phyloP scores from a whole-genome alignment of 2,113 vertebrate species.

The Sigmodon hispidus region DNA sequence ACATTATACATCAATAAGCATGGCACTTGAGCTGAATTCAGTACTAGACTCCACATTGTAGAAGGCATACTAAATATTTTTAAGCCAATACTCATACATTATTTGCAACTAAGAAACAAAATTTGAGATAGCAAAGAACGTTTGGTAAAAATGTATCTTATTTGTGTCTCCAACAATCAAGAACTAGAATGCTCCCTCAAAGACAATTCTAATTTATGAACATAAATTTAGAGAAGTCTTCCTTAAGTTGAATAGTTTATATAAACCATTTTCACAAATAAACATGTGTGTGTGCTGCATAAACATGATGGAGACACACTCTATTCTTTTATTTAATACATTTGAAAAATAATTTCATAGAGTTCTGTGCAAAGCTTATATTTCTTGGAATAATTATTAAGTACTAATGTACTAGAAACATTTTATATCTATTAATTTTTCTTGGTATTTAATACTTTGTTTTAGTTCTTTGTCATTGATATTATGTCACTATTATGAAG shows the following conservation, averaged over 20 bases:
- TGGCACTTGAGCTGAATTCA: not conserved
- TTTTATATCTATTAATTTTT: not conserved
- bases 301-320: not conserved
- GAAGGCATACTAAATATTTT: not conserved
- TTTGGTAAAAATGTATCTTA: not conserved
- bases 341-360: not conserved
- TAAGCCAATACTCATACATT: not conserved
- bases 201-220: not conserved
- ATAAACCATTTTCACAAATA: not conserved
- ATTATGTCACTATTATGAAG: not conserved
- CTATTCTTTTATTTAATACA: not conserved
- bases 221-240: not conserved
- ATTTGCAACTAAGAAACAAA: not conserved
- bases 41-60: not conserved
- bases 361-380: not conserved
- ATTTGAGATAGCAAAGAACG: not conserved
- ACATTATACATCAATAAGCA: not conserved
- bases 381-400: not conserved
- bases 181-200: not conserved
- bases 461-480: not conserved
- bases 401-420: not conserved
- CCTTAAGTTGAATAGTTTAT: not conserved
- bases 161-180: not conserved
- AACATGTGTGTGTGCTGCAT: not conserved
- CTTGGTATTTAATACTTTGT: not conserved